Conservation (phyloP, 2,797 vertebrate species). For the Apogon hyalosoma region DNA sequence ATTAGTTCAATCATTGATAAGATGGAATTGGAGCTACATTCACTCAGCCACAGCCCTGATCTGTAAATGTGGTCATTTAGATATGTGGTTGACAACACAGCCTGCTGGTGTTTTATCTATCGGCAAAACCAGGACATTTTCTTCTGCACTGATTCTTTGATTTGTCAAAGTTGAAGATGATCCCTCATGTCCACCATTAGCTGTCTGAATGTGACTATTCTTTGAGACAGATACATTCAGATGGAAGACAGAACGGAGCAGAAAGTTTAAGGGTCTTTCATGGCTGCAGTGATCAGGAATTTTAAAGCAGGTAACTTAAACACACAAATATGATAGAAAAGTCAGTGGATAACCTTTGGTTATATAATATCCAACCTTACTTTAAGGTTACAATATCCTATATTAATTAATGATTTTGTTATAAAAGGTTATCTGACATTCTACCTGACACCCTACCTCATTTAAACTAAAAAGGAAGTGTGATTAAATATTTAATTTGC, state of each 20-base stretch:
- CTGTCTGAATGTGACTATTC: slow-evolving; percentile 9
- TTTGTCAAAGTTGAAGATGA: slow-evolving; percentile 12
- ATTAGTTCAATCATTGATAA: no score
- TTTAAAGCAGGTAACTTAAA: slow-evolving; percentile 10
- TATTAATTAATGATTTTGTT: slow-evolving; percentile 36
- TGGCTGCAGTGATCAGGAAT: slow-evolving; percentile 13
- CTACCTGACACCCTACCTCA: slow-evolving; percentile 28
- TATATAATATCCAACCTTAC: slow-evolving; percentile 26
- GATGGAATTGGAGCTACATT: no score
- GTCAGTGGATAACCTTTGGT: slow-evolving; percentile 5
- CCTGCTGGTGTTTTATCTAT: slow-evolving; percentile 3
- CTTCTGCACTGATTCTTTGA: slow-evolving; percentile 1
- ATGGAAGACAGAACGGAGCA: background rate
- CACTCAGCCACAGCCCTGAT: no score
- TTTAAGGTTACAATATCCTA: slow-evolving; percentile 18
- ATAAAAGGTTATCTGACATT: slow-evolving; percentile 38
- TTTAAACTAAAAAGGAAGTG: slow-evolving; percentile 31
- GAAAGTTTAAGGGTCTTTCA: slow-evolving; percentile 3
- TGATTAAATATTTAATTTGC: slow-evolving; percentile 49
- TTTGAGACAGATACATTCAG: slow-evolving; percentile 24
- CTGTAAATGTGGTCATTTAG: no score
- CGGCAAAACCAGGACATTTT: background rate
- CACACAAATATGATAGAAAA: slow-evolving; percentile 17
- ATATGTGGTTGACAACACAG: slow-evolving; percentile 8
- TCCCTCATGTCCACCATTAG: background rate